Base-by-base conservation (phyloP, 2,888 invertebrate species). In the Yponomeuta malinellus region DNA sequence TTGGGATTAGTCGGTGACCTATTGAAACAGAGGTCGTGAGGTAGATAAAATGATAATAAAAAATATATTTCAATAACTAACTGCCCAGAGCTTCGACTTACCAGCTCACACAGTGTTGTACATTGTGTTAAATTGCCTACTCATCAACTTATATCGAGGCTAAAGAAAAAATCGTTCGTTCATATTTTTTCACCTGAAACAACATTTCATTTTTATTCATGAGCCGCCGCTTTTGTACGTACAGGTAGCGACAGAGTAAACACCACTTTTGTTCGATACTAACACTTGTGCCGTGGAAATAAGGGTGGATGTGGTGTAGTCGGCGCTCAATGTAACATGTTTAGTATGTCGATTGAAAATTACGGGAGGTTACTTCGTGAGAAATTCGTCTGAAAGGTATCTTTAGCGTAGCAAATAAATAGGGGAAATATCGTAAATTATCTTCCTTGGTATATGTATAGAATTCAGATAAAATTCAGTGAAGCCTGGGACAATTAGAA, bases 281-380 rank as follows among this genome's bases (percentile, higher is more conserved):
- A 8, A 0, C 43, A 43, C 43, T 8, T 43, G 6, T 8, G 43
- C 43, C 43, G 5, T 8, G 8, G 43, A 1, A 43, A 43, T 43
- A 43, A 43, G 43, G 6, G 43, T 43, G 37, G 37, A 37, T 1
- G 8, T 8, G 43, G 8, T 5, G 43, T 43, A 43, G 5, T 43
- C 43, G 43, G 43, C 2, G 43, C 43, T 6, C 43, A 8, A 43
- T 43, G 43, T 78, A 79, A 78, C 79, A 79, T 81, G 80, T 80
- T 81, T 79, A 78, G 79, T 76, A 72, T 74, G 78, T 74, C 81
- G 78, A 82, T 82, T 80, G 81, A 81, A 82, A 82, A 80, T 81
- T 81, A 82, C 81, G 78, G 23, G 76, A 73, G 78, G 78, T 77
- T 59, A 73, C 73, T 73, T 72, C 72, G 71, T 72, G 69, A 74